Base-by-base conservation (phyloP, 1,140 invertebrate species). In the Calliphora vicina region DNA sequence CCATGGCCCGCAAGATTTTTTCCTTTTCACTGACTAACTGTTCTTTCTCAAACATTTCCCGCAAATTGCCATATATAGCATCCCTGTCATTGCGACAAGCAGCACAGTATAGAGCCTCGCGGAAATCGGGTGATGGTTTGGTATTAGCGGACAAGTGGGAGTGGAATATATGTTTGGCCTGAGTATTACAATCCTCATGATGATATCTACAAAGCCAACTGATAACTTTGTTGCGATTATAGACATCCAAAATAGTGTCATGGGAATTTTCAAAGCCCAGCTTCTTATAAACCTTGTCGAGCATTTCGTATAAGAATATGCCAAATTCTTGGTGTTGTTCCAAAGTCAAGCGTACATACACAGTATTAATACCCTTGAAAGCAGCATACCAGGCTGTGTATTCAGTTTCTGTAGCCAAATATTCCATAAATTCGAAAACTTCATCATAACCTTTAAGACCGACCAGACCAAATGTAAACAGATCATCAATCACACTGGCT, bases 401-500 rank as follows among this genome's bases (percentile, higher is more conserved):
- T 1, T 93, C 91, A 0, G 83, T 84, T 84, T 94, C 94, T 0
- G 85, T 85, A 0, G 76, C 85, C 23, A 94, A 84, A 84, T 94
- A 94, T 13, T 86, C 87, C 2, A 91, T 86, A 6, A 93, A 86
- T 45, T 92, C 82, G 2, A 94, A 87, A 0, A 93, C 90, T 1
- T 92, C 84, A 0, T 85, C 84, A 73, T 94, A 93, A 20, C 91
- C 80, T 20, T 94, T 84, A 23, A 92, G 87, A 35, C 91, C 92
- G 71, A 92, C 92, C 71, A 91, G 90, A 0, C 94, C 94, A 72
- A 96, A 91, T 84, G 94, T 93, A 82, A 95, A 94, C 0, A 94
- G 91, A 88, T 97, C 96, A 85, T 97, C 95, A 1, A 97, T 88
- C 1, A 97, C 90, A 86, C 97, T 95, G 0, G 94, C 96, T 81